Conservation (phyloP, 2,888 invertebrate genomes). For the Lasiommata megera region DNA sequence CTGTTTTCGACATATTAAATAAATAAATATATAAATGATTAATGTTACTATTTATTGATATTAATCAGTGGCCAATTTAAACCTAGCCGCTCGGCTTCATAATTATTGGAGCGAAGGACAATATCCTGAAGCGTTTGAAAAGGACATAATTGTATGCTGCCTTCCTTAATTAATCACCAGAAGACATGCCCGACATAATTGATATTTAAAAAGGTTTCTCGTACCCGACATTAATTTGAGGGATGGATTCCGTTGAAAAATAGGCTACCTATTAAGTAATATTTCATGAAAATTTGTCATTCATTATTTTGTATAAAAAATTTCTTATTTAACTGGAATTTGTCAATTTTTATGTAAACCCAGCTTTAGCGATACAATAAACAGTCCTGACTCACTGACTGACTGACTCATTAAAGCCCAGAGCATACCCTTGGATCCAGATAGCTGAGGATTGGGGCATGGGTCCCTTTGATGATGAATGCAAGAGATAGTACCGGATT, state of each 20-base stretch:
- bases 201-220: constrained; percentile 75
- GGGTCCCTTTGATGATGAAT: no score
- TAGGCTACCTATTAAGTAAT: not conserved
- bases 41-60: no score
- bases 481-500: no score
- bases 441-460: no score
- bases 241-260: constrained; percentile 38
- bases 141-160: constrained; percentile 69
- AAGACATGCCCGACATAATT: constrained; percentile 66
- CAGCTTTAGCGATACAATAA: no score
- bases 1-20: no score
- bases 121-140: constrained; percentile 45
- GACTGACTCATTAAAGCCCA: no score
- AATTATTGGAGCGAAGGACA: constrained; percentile 40
- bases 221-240: constrained; percentile 60
- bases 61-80: constrained; percentile 10
- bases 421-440: no score
- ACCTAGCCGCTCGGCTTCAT: constrained; percentile 13
- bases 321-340: no score
- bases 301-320: not conserved
- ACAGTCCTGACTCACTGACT: no score
- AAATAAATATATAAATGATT: no score
- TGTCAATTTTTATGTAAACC: no score
- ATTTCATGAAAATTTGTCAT: not conserved
- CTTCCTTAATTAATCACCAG: constrained; percentile 78